Conservation (phyloP, 1,140 invertebrate species). For the Penaeus indicus region DNA sequence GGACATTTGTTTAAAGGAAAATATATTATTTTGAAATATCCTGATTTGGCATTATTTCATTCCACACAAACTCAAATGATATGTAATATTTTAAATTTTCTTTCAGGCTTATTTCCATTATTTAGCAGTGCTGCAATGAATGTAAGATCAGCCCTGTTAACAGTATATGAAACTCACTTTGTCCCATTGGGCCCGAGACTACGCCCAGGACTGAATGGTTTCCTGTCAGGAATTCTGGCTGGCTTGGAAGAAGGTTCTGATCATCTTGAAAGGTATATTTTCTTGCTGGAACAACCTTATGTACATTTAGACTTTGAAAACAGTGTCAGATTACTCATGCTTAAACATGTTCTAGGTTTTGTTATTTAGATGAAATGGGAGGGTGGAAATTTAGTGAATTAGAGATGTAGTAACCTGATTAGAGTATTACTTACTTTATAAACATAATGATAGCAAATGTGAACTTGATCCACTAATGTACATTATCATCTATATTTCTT, state of each 20-base stretch:
- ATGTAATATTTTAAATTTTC: background rate
- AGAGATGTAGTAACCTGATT: no score
- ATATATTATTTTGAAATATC: no score
- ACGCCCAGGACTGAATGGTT: slow-evolving; percentile 87
- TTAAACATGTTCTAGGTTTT: no score
- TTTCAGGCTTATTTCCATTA: slow-evolving; percentile 87
- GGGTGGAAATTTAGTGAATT: background rate
- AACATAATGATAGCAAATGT: no score
- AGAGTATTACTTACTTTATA: no score
- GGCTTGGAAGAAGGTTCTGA: slow-evolving; percentile 93
- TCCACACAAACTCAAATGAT: no score
- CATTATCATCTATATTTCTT: background rate
- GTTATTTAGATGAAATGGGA: background rate
- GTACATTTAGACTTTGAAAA: no score
- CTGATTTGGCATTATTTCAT: no score
- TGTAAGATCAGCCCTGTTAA: slow-evolving; percentile 85
- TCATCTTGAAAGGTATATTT: slow-evolving; percentile 82
- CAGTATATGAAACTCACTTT: slow-evolving; percentile 94
- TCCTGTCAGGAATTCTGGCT: slow-evolving; percentile 86
- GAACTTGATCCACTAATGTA: slow-evolving; percentile 29
- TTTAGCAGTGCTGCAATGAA: slow-evolving; percentile 92
- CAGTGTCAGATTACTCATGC: no score
- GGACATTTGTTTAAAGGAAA: no score
- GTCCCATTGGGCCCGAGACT: slow-evolving; percentile 85
- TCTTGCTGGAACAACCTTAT: background rate